Conservation (phyloP, 2,888 invertebrate species). For the Conistra vaccinii region DNA sequence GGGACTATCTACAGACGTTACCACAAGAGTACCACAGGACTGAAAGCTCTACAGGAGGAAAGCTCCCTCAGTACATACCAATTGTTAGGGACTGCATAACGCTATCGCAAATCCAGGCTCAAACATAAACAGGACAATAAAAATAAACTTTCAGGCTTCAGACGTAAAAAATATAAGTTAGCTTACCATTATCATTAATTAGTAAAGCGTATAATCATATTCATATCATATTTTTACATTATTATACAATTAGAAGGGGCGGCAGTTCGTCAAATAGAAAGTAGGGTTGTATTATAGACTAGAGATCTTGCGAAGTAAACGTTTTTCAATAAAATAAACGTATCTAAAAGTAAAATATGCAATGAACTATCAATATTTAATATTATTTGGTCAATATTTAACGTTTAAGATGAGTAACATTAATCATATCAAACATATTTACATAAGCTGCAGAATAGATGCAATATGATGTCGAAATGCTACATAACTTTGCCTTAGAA, state of each 20-base stretch:
- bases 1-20: conserved; percentile 50
- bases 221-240: conserved; percentile 49
- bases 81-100: conserved; percentile 73
- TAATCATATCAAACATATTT: conserved; percentile 62
- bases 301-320: conserved; percentile 31
- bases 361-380: conserved; percentile 47
- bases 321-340: conserved; percentile 43
- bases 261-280: conserved; percentile 18
- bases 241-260: conserved; percentile 35
- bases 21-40: conserved; percentile 50
- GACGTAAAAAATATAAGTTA: conserved; percentile 55
- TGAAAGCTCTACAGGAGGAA: conserved; percentile 53
- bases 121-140: conserved; percentile 76
- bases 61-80: conserved; percentile 79
- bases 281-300: background rate
- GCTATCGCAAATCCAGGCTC: conserved; percentile 81
- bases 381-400: conserved; percentile 56
- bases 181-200: conserved; percentile 52
- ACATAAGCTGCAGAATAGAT: conserved; percentile 67
- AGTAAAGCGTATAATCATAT: conserved; percentile 53
- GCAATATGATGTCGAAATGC: conserved; percentile 54
- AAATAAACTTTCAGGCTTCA: conserved; percentile 70
- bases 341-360: conserved; percentile 48
- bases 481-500: conserved; percentile 1
- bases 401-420: conserved; percentile 47